Percentiles rank a stretch among this genome's conserved stretches.
These are phyloP conservation scores for Polyergus mexicanus DNA, from an alignment of 1,140 invertebrate species.

Conservation along the genomic window DNA sequence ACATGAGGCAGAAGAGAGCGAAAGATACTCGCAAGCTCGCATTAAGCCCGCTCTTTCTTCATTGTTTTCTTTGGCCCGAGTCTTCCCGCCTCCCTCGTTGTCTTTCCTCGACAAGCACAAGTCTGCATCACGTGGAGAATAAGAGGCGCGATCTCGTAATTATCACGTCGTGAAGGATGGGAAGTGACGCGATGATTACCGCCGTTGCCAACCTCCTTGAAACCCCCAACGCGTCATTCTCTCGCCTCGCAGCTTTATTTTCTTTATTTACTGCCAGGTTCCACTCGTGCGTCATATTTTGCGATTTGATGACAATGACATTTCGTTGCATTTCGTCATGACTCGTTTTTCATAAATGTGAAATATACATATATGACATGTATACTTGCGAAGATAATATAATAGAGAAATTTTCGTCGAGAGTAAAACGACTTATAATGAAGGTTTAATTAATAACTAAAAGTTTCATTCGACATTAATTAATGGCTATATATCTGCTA, in stretches of 20 bases:
- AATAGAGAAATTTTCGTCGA: neutral
- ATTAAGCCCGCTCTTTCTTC: constrained; percentile 64
- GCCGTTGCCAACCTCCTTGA: constrained; percentile 66
- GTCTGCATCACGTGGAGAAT: constrained; percentile 55
- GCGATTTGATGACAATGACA: constrained; percentile 40
- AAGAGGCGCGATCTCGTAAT: constrained; percentile 77
- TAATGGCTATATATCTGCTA: neutral
- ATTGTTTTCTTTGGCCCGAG: constrained; percentile 28
- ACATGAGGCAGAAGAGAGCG: constrained; percentile 29
- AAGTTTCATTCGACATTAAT: constrained; percentile 18
- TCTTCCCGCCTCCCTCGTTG: constrained; percentile 51
- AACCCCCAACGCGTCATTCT: constrained; percentile 40
- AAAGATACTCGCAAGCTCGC: constrained; percentile 63
- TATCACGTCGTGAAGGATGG: constrained; percentile 75
- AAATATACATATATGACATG: neutral
- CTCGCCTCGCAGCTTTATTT: constrained; percentile 63
- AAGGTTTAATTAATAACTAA: constrained; percentile 25
- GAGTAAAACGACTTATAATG: neutral
- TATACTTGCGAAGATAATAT: neutral
- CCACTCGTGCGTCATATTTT: constrained; percentile 43
- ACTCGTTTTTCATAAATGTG: neutral
- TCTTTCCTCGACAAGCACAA: constrained; percentile 49
- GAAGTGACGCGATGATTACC: constrained; percentile 78
- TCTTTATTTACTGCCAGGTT: constrained; percentile 44
- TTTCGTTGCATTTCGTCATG: neutral